Conservation (phyloP, 1,140 invertebrate species). For the Pinna nobilis region DNA sequence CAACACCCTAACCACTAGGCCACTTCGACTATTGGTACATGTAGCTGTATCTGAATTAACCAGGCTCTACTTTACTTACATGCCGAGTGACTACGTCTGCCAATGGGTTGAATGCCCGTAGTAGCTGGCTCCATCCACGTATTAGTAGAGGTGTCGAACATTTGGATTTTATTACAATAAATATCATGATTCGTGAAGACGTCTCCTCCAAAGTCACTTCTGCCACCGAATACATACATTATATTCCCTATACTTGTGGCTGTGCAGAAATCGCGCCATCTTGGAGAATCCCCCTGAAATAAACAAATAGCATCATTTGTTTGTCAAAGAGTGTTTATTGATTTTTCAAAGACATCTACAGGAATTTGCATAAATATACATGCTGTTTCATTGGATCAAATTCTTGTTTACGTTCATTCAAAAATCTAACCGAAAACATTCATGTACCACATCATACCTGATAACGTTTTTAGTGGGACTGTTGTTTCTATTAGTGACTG, state of each 20-base stretch:
- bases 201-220: slow-evolving; percentile 82
- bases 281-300: slow-evolving; percentile 78
- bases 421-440: too few relatives aligned
- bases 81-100: slow-evolving; percentile 90
- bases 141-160: slow-evolving; percentile 83
- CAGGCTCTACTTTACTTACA: slow-evolving; percentile 82
- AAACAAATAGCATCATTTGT: too few relatives aligned
- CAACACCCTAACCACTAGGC: too few relatives aligned
- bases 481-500: too few relatives aligned
- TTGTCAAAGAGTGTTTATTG: too few relatives aligned
- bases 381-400: too few relatives aligned
- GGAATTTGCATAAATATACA: too few relatives aligned
- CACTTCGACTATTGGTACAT: background rate
- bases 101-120: slow-evolving; percentile 80
- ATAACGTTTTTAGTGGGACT: too few relatives aligned
- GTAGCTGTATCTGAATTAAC: too few relatives aligned
- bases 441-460: too few relatives aligned
- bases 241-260: slow-evolving; percentile 82
- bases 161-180: slow-evolving; percentile 86
- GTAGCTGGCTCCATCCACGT: slow-evolving; percentile 81
- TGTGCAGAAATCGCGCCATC: slow-evolving; percentile 91
- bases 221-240: slow-evolving; percentile 92
- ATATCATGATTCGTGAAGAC: slow-evolving; percentile 81
- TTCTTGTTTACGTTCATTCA: too few relatives aligned
- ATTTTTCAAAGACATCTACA: too few relatives aligned